Conservation (phyloP, 2,888 invertebrate genomes). For the Heteromurus nitidus region DNA sequence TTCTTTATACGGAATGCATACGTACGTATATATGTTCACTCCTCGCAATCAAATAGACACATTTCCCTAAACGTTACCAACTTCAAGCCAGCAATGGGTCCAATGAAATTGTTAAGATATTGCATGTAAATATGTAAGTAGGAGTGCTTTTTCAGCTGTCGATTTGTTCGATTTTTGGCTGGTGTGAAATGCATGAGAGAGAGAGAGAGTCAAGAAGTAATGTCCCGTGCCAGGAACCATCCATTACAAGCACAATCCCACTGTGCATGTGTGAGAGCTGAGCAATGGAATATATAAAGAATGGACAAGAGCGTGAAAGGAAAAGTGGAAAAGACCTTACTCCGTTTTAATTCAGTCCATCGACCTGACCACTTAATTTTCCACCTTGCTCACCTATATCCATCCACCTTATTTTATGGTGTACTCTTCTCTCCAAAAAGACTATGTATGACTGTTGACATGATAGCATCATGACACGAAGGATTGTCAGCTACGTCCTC, state of each 20-base stretch:
- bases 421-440: too few species aligned
- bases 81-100: neutral
- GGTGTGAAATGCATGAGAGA: constrained; percentile 19
- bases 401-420: too few species aligned
- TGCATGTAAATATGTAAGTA: constrained; percentile 27
- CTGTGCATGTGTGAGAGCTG: constrained; percentile 17
- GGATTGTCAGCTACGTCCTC: too few species aligned
- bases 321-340: constrained; percentile 25
- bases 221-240: constrained; percentile 66
- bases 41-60: too few species aligned
- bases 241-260: constrained; percentile 60
- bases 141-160: constrained; percentile 36
- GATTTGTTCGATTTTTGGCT: constrained; percentile 17
- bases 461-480: too few species aligned
- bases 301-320: constrained; percentile 9
- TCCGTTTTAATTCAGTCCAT: constrained; percentile 54
- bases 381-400: constrained; percentile 60
- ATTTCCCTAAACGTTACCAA: neutral
- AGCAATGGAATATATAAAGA: constrained; percentile 32
- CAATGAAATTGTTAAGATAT: neutral
- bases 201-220: constrained; percentile 46
- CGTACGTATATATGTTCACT: too few species aligned
- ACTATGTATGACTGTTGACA: too few species aligned
- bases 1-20: neutral
- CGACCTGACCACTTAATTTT: constrained; percentile 60